phyloP scores from a whole-genome alignment of 2,113 vertebrate genomes.

The Forbesichthys agassizii region DNA sequence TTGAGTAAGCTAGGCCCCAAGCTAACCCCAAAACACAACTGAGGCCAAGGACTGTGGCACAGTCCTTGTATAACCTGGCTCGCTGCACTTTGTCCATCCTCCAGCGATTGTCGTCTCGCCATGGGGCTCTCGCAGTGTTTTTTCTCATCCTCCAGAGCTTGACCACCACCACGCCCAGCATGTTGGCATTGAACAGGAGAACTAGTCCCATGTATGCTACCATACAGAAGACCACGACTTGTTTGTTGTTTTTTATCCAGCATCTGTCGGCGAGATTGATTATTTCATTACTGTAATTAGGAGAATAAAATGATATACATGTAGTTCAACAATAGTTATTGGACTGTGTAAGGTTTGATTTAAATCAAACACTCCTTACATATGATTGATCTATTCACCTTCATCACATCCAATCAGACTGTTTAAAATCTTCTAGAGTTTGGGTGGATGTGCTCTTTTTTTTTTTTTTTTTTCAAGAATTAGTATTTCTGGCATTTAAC shows the following conservation, averaged over 20 bases:
- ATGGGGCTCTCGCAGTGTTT: background rate
- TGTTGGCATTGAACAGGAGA: conserved; percentile 81
- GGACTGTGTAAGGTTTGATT: too few relatives aligned
- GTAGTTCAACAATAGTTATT: too few relatives aligned
- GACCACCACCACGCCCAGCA: conserved; percentile 81
- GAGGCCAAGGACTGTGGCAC: conserved; percentile 80
- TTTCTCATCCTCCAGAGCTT: conserved; percentile 73
- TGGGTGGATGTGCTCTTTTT: too few relatives aligned
- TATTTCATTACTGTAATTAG: background rate
- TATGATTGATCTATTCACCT: too few relatives aligned
- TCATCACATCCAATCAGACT: too few relatives aligned
- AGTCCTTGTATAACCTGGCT: conserved; percentile 69
- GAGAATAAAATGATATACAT: background rate
- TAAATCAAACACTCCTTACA: too few relatives aligned
- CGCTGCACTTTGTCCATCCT: conserved; percentile 21
- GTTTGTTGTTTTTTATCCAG: conserved; percentile 61
- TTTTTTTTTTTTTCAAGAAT: too few relatives aligned
- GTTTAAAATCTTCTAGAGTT: too few relatives aligned
- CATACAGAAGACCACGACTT: conserved; percentile 77
- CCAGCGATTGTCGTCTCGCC: background rate
- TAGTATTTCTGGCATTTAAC: too few relatives aligned
- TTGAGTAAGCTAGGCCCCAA: conserved; percentile 82
- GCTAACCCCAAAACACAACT: conserved; percentile 87
- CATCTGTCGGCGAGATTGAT: conserved; percentile 54
- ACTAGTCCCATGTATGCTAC: conserved; percentile 83